Evolutionary conservation across 2,113 vertebrate genomes (phyloP).

Genomic region (Pachypanchax playfairii): DNA sequence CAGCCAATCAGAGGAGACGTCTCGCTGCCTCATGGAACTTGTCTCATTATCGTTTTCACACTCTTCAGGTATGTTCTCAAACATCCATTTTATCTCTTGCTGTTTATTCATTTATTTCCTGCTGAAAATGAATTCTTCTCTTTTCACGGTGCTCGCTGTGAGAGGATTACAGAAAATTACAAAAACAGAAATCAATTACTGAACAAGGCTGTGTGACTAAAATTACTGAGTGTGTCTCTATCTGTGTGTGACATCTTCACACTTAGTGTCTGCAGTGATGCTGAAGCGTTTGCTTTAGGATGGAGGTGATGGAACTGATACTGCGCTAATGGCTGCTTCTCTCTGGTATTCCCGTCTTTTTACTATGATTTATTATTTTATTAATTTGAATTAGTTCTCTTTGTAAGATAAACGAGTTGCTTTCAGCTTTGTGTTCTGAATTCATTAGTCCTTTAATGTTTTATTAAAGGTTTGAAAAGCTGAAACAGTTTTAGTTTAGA

Average conservation of each 20-base stretch:
- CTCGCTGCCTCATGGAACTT: conserved; percentile 35
- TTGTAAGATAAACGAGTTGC: too few species aligned
- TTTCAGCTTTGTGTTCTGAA: too few species aligned
- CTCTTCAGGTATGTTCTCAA: conserved; percentile 65
- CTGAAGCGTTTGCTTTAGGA: conserved; percentile 35
- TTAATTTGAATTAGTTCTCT: too few species aligned
- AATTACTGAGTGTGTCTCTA: conserved; percentile 26
- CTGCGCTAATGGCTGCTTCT: conserved; percentile 16
- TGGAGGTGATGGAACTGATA: conserved; percentile 28
- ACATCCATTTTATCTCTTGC: conserved; percentile 63
- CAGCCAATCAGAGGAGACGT: conserved; percentile 59
- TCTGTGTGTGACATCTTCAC: conserved; percentile 43
- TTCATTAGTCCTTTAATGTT: too few species aligned
- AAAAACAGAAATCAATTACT: conserved; percentile 64
- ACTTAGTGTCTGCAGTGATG: conserved; percentile 36
- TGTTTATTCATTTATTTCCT: conserved; percentile 62
- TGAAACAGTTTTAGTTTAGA: too few species aligned
- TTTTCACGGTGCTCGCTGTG: conserved; percentile 42
- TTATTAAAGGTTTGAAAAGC: too few species aligned
- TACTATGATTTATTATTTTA: conserved; percentile 19
- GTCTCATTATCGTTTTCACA: conserved; percentile 51
- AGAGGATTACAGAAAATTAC: conserved; percentile 69
- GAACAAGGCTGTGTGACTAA: conserved; percentile 43
- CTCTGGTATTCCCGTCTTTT: conserved; percentile 16
- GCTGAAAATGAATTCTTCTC: conserved; percentile 67